A percentile compares a stretch with the other conserved stretches of the same genome.
These are phyloP conservation scores for Formica exsecta DNA, from an alignment of 1,140 invertebrate genomes.

Conservation along the genomic window DNA sequence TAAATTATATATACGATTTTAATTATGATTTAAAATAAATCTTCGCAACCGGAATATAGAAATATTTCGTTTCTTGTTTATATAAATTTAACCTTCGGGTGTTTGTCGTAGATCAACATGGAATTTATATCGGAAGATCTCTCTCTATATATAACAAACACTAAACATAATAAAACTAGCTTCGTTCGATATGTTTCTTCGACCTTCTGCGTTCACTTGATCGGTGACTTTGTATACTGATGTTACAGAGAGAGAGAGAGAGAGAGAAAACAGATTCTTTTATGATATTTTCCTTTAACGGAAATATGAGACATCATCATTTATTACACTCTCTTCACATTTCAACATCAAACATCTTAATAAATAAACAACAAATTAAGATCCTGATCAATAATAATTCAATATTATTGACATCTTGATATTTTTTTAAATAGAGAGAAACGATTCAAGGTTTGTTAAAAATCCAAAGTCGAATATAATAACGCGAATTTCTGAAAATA, in stretches of 20 bases:
- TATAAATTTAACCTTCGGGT: constrained; percentile 16
- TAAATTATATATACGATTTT: background rate
- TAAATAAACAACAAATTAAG: background rate
- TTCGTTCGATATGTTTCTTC: constrained; percentile 1
- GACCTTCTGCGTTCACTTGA: constrained; percentile 15
- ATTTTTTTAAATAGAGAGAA: background rate
- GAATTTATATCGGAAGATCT: constrained; percentile 7
- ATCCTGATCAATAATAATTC: background rate
- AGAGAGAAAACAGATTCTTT: background rate
- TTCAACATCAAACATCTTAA: too few relatives aligned
- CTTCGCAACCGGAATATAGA: background rate
- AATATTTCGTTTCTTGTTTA: constrained; percentile 10
- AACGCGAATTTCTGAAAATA: background rate
- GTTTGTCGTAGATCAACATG: background rate
- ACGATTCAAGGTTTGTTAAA: too few relatives aligned
- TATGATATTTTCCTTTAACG: background rate
- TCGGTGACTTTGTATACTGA: constrained; percentile 9
- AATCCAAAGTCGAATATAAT: background rate
- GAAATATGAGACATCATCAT: background rate
- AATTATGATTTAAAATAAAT: background rate
- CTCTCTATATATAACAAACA: background rate
- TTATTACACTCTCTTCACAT: too few relatives aligned
- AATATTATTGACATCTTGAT: background rate
- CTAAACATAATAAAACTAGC: constrained; percentile 22
- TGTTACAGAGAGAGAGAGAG: too few relatives aligned